Conservation (phyloP, 2,797 vertebrate genomes). For the Heteromormyrus szaboi region DNA sequence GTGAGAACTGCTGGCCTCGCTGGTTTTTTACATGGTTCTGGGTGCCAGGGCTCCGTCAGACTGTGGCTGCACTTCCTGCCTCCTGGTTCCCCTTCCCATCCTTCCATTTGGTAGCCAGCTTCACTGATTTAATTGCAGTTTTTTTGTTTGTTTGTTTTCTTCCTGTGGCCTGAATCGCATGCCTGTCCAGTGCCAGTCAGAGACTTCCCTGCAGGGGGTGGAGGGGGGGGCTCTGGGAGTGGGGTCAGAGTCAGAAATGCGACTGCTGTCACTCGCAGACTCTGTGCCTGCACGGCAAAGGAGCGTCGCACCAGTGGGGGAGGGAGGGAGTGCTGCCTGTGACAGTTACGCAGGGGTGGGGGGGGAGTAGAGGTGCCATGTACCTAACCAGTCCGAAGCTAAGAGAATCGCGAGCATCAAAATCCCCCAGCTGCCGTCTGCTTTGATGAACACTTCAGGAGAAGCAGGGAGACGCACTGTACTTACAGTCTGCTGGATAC, state of each 20-base stretch:
- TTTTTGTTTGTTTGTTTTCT: not conserved
- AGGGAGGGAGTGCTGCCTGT: not conserved
- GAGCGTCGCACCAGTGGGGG: not conserved
- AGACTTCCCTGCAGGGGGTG: not conserved
- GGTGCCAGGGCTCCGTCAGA: not conserved
- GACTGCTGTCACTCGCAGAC: not conserved
- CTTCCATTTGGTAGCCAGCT: not conserved
- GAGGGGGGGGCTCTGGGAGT: not conserved
- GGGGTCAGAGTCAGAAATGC: not conserved
- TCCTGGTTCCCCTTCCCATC: not conserved
- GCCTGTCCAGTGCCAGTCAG: not conserved
- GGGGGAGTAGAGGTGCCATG: not conserved
- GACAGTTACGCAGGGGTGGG: not conserved
- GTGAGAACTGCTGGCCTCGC: not conserved
- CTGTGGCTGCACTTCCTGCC: not conserved
- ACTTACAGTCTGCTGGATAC: not conserved
- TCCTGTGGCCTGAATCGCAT: not conserved
- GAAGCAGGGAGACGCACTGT: not conserved
- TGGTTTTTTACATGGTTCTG: not conserved
- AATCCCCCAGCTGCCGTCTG: not conserved
- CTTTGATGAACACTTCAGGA: not conserved
- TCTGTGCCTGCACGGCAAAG: not conserved
- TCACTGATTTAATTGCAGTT: not conserved
- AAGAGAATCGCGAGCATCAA: not conserved
- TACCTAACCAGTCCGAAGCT: not conserved